A percentile compares a stretch with the other conserved stretches of the same genome.
phyloP scores from a whole-genome alignment of 2,888 invertebrate genomes.

The Sympetrum striolatum region DNA sequence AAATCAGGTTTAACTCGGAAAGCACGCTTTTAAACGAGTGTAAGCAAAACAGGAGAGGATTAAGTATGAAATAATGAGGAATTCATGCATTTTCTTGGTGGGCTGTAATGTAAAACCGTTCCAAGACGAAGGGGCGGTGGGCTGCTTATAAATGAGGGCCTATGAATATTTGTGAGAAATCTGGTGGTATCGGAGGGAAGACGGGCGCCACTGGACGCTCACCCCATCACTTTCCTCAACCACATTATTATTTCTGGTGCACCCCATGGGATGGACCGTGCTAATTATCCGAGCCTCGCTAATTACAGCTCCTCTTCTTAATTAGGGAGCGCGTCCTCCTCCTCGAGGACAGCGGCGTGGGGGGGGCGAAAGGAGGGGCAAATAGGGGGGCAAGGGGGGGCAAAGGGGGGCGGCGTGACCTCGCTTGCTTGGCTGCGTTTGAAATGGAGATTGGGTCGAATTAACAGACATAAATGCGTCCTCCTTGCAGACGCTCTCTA shows the following conservation, averaged over 20 bases:
- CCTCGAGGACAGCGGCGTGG: neutral
- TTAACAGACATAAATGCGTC: neutral
- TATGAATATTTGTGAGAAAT: too few relatives aligned
- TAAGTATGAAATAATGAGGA: too few relatives aligned
- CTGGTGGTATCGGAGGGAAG: too few relatives aligned
- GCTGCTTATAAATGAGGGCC: too few relatives aligned
- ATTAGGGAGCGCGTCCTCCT: slow-evolving; percentile 24
- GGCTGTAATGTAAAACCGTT: too few relatives aligned
- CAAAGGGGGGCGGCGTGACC: neutral
- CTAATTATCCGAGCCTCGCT: slow-evolving; percentile 36
- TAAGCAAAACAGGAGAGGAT: too few relatives aligned
- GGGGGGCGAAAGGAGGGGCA: neutral
- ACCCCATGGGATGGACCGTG: slow-evolving; percentile 28
- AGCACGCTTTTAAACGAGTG: too few relatives aligned
- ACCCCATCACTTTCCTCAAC: neutral
- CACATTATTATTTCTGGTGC: slow-evolving; percentile 39
- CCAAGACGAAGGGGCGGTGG: too few relatives aligned
- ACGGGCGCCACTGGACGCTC: neutral
- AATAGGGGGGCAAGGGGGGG: neutral
- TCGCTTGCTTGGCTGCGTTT: neutral
- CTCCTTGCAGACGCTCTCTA: neutral
- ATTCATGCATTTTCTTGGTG: too few relatives aligned
- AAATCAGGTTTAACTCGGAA: too few relatives aligned
- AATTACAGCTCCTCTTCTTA: slow-evolving; percentile 42
- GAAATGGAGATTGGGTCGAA: neutral